A percentile compares a stretch with the other conserved stretches of the same genome.
phyloP scores from a whole-genome alignment of 2,113 vertebrate species.

The Ptyas mucosa region DNA sequence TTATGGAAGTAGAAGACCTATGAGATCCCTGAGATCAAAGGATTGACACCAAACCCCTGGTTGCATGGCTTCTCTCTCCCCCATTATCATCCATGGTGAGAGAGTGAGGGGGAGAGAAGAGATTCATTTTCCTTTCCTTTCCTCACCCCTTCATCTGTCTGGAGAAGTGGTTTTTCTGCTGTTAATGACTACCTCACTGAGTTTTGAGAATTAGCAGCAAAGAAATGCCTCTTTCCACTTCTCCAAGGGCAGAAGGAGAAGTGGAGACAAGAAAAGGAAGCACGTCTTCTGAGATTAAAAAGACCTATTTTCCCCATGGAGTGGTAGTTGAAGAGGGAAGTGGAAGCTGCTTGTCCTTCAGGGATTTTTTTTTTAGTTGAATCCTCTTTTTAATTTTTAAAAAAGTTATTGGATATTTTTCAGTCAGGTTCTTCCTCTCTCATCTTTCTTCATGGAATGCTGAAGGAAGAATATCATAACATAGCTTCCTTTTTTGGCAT shows the following conservation, averaged over 20 bases:
- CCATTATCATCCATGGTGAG: background rate
- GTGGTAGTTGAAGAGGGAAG: no score
- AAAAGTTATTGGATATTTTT: no score
- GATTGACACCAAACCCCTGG: background rate
- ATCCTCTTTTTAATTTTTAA: no score
- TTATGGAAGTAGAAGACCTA: background rate
- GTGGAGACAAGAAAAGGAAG: background rate
- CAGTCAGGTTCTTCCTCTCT: no score
- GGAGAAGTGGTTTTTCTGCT: background rate
- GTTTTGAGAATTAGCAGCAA: background rate
- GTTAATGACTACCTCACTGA: background rate
- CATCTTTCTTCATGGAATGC: no score
- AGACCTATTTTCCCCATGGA: no score
- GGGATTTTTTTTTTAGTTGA: no score
- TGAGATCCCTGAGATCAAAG: background rate
- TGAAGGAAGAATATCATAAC: no score
- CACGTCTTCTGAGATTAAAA: no score
- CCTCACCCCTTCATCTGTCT: background rate
- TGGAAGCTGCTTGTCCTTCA: no score
- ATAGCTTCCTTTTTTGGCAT: no score
- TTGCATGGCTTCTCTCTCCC: no score
- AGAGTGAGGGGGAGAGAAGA: background rate
- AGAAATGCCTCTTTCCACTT: background rate
- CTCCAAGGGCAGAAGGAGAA: background rate
- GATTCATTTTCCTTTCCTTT: background rate